phyloP scores from a whole-genome alignment of 1,140 invertebrate species.

The Neotoxoptera formosana region DNA sequence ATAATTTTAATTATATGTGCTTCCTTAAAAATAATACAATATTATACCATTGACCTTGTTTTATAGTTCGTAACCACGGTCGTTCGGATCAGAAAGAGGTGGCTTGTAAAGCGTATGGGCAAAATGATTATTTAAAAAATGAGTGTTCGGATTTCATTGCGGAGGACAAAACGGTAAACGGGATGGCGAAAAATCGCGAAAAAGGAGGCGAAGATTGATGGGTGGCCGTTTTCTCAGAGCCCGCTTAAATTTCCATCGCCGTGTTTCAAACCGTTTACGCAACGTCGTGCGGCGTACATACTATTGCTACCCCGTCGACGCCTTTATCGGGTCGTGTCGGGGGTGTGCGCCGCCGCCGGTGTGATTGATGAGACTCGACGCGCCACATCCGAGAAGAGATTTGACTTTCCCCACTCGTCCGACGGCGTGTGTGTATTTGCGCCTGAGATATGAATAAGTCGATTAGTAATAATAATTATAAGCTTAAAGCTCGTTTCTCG shows the following conservation, averaged over 20 bases:
- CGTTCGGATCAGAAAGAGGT: background rate
- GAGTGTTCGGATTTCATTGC: background rate
- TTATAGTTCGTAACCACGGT: background rate
- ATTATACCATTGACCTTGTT: background rate
- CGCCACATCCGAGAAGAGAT: background rate
- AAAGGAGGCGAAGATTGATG: conserved; percentile 34
- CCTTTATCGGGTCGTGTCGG: background rate
- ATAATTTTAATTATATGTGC: too few species aligned
- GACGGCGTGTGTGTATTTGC: background rate
- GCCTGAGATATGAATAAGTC: conserved; percentile 21
- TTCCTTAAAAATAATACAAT: background rate
- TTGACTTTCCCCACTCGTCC: conserved; percentile 38
- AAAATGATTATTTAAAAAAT: background rate
- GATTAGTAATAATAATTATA: conserved; percentile 23
- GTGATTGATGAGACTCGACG: conserved; percentile 31
- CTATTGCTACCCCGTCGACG: background rate
- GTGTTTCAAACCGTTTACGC: conserved; percentile 22
- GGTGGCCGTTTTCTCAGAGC: background rate
- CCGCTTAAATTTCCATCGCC: background rate
- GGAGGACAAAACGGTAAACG: background rate
- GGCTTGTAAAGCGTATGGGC: too few species aligned
- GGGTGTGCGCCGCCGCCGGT: background rate
- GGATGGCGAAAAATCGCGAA: background rate
- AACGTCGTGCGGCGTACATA: background rate
- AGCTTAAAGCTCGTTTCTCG: background rate